Percentiles rank a stretch among this genome's conserved stretches.
Conservation (phyloP, 1,140 invertebrate species). For the Calosoma granatense region DNA sequence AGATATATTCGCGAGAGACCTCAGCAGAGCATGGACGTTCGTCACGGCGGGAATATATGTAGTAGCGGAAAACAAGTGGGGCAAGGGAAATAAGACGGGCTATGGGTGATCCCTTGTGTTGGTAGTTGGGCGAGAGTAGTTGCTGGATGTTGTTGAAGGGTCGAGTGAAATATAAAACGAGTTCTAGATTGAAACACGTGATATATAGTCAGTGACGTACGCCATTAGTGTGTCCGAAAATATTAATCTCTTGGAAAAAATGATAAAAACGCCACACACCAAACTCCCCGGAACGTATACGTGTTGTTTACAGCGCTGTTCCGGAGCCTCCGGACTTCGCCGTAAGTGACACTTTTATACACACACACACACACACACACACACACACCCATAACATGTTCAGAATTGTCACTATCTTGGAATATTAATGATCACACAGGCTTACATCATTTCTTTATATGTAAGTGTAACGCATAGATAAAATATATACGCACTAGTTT, state of each 20-base stretch:
- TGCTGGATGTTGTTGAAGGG: too few species aligned
- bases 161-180: slow-evolving; percentile 35
- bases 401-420: too few species aligned
- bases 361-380: too few species aligned
- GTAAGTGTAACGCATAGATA: too few species aligned
- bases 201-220: slow-evolving; percentile 35
- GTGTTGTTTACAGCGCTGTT: not conserved
- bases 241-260: slow-evolving; percentile 36
- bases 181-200: slow-evolving; percentile 37
- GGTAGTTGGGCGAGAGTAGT: slow-evolving; percentile 4
- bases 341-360: too few species aligned
- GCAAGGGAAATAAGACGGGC: too few species aligned
- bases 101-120: not conserved
- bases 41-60: not conserved
- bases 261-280: not conserved
- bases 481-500: too few species aligned
- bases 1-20: too few species aligned
- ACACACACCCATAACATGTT: too few species aligned
- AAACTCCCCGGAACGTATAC: not conserved
- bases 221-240: slow-evolving; percentile 37
- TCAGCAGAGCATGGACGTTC: not conserved
- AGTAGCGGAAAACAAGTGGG: not conserved
- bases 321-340: too few species aligned
- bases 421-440: too few species aligned
- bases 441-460: too few species aligned